Conservation (phyloP, 2,113 vertebrate species). For the Naja naja region DNA sequence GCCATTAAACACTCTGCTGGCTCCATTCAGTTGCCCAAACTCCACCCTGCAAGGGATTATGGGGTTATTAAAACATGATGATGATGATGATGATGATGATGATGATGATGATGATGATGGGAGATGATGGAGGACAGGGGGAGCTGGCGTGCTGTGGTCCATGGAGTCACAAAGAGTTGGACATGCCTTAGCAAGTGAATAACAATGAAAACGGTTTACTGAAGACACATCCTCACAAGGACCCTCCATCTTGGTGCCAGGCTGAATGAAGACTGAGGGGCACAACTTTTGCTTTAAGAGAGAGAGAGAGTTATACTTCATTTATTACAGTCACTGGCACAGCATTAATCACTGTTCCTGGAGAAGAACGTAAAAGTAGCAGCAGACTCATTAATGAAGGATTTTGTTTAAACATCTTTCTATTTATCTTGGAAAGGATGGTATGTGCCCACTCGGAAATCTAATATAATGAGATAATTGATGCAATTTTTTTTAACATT, state of each 20-base stretch:
- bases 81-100: neutral
- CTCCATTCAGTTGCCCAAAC: too few relatives aligned
- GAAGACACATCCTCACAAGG: neutral
- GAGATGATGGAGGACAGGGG: neutral
- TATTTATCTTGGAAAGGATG: constrained; percentile 7
- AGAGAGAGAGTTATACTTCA: neutral
- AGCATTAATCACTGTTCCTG: too few relatives aligned
- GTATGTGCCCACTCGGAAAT: constrained; percentile 1
- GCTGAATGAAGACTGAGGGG: neutral
- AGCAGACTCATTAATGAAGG: neutral
- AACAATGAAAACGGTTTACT: neutral
- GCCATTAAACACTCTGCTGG: too few relatives aligned
- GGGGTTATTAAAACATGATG: too few relatives aligned
- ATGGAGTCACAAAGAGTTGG: neutral
- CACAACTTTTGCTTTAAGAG: neutral
- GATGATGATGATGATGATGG: too few relatives aligned
- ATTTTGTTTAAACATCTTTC: constrained; percentile 6
- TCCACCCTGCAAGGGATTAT: too few relatives aligned
- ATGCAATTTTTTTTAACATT: neutral
- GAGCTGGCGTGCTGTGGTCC: neutral
- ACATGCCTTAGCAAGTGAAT: neutral
- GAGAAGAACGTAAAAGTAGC: neutral
- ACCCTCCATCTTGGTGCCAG: neutral
- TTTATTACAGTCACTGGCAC: neutral
- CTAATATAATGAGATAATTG: neutral